phyloP scores from a whole-genome alignment of 2,888 invertebrate species.

The Dendrolimus houi region DNA sequence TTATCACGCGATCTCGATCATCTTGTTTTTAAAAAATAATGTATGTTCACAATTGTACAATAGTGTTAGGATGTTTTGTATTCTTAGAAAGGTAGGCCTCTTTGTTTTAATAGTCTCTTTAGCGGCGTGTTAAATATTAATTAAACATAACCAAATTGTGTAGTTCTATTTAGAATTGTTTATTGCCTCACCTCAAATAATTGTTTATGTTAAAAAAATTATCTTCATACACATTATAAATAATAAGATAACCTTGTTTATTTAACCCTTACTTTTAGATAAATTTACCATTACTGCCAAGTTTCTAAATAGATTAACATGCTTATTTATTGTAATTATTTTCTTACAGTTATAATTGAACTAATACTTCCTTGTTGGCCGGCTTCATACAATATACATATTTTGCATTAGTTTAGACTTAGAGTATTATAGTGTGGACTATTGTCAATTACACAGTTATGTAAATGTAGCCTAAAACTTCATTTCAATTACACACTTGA shows the following conservation, averaged over 20 bases:
- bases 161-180: neutral
- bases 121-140: slow-evolving; percentile 3
- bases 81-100: slow-evolving; percentile 55
- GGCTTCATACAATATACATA: slow-evolving; percentile 1
- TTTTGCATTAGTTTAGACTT: neutral
- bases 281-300: neutral
- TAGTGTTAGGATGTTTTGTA: slow-evolving; percentile 51
- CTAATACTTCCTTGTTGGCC: too few species aligned
- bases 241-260: slow-evolving; percentile 30
- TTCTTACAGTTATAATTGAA: too few species aligned
- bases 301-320: neutral
- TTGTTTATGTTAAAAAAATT: slow-evolving; percentile 1
- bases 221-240: neutral
- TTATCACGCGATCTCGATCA: slow-evolving; percentile 54
- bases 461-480: too few species aligned
- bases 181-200: slow-evolving; percentile 22
- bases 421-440: too few species aligned
- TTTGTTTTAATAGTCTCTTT: slow-evolving; percentile 22
- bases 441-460: too few species aligned
- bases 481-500: too few species aligned
- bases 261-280: slow-evolving; percentile 28
- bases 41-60: slow-evolving; percentile 18
- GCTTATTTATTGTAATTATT: too few species aligned
- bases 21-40: slow-evolving; percentile 35
- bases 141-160: neutral